Evolutionary conservation across 2,113 vertebrate genomes (phyloP).

Genomic region (Pampusana beccarii): DNA sequence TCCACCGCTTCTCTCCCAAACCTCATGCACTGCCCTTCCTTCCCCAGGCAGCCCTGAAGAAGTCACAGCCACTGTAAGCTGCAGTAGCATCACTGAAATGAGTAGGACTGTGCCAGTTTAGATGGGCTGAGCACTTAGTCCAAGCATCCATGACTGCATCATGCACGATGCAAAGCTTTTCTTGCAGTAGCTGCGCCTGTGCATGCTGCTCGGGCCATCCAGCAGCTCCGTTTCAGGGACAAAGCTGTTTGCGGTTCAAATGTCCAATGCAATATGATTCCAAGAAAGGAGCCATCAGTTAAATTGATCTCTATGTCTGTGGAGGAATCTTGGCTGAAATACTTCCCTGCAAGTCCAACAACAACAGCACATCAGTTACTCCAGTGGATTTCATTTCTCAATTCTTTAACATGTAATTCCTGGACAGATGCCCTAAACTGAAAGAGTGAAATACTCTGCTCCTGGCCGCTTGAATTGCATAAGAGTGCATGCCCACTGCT

Average conservation of each 20-base stretch:
- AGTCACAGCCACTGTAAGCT: not conserved
- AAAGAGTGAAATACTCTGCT: conserved; percentile 9
- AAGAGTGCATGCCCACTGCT: conserved; percentile 7
- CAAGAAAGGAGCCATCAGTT: conserved; percentile 48
- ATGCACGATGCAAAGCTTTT: not conserved
- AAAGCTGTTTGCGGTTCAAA: not conserved
- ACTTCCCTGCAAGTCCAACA: not conserved
- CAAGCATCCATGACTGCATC: fast-evolving
- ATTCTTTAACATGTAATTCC: conserved; percentile 39
- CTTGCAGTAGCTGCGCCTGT: not conserved
- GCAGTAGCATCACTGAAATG: not conserved
- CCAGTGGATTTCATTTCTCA: conserved; percentile 55
- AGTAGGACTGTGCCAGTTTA: not conserved
- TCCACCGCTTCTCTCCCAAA: not conserved
- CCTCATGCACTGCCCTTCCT: not conserved
- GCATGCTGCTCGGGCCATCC: not conserved
- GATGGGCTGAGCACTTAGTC: not conserved
- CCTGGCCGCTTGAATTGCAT: not conserved
- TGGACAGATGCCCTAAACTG: conserved; percentile 39
- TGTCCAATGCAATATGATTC: not conserved
- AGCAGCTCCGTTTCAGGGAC: not conserved
- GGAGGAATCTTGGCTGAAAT: conserved; percentile 46
- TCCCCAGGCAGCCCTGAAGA: not conserved
- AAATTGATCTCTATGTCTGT: conserved; percentile 47
- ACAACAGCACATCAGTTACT: conserved; percentile 59